These are phyloP conservation scores for Aurelia aurita complex sp. Pacific DNA, from an alignment of 30 jellyfish, hydroid and myxozoan species.

Conservation along the genomic window DNA sequence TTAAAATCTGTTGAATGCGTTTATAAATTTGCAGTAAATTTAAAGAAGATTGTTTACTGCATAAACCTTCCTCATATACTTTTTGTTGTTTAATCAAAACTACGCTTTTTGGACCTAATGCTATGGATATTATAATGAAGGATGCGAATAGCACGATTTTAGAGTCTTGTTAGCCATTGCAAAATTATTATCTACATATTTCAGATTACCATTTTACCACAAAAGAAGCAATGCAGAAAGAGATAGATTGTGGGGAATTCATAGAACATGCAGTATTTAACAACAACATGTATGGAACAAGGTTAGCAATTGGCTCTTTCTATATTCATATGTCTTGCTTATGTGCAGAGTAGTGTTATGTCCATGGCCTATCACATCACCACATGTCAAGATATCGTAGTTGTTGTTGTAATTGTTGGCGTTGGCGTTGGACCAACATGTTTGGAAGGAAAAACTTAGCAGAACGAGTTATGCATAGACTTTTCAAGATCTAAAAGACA, in stretches of 20 bases:
- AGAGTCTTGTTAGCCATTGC: neutral
- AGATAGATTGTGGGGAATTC: conserved; percentile 83
- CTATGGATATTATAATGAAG: too few relatives aligned
- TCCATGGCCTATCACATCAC: too few relatives aligned
- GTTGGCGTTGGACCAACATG: neutral
- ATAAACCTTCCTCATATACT: too few relatives aligned
- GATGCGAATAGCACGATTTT: too few relatives aligned
- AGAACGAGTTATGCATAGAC: neutral
- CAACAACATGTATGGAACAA: conserved; percentile 94
- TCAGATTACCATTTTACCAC: conserved; percentile 90
- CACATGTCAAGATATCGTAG: neutral
- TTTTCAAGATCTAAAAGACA: neutral
- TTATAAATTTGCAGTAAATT: too few relatives aligned
- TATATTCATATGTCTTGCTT: neutral
- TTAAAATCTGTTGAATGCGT: too few relatives aligned
- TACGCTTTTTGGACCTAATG: too few relatives aligned
- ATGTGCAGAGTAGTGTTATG: neutral
- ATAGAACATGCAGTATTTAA: conserved; percentile 93
- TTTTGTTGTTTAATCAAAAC: too few relatives aligned
- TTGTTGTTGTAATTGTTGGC: neutral
- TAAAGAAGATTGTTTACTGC: too few relatives aligned
- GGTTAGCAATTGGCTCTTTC: conserved; percentile 39
- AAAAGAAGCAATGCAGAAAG: conserved; percentile 61
- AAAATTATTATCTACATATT: neutral
- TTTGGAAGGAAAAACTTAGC: neutral